Evolutionary conservation across 2,113 vertebrate species (phyloP).

Genomic region (Petrocephalus microphthalmus): DNA sequence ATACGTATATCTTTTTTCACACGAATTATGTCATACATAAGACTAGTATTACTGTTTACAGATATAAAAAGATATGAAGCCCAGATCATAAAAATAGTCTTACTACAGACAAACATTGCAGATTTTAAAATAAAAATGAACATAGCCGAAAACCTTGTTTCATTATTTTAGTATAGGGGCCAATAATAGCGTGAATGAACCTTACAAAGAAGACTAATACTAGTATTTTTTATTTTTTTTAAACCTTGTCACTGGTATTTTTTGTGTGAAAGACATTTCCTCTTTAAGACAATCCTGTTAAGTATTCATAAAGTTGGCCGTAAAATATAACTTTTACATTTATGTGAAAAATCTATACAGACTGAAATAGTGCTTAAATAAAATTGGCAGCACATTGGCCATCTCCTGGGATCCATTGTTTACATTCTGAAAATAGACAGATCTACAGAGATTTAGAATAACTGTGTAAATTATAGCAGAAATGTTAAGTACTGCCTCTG

Average conservation of each 20-base stretch:
- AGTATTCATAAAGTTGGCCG: background rate
- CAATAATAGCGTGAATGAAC: background rate
- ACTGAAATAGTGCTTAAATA: constrained; percentile 19
- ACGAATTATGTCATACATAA: background rate
- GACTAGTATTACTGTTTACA: background rate
- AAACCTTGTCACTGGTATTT: background rate
- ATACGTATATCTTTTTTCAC: background rate
- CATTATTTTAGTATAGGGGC: background rate
- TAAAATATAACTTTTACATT: background rate
- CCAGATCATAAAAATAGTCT: background rate
- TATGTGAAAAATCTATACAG: constrained; percentile 2
- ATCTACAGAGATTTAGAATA: constrained; percentile 27
- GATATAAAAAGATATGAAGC: background rate
- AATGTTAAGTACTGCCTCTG: constrained; percentile 28
- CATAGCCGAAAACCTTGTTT: background rate
- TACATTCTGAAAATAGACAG: constrained; percentile 31
- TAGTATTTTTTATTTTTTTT: background rate
- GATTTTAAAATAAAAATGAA: background rate
- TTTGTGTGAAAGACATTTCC: background rate
- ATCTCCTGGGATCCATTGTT: constrained; percentile 30
- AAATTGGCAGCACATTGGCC: constrained; percentile 46
- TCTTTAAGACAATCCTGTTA: background rate
- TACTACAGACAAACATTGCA: background rate
- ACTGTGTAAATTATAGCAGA: constrained; percentile 31
- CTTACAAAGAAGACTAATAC: background rate